Base-by-base conservation (phyloP, 1,140 invertebrate genomes). In the Oncopodura yosiiana region DNA sequence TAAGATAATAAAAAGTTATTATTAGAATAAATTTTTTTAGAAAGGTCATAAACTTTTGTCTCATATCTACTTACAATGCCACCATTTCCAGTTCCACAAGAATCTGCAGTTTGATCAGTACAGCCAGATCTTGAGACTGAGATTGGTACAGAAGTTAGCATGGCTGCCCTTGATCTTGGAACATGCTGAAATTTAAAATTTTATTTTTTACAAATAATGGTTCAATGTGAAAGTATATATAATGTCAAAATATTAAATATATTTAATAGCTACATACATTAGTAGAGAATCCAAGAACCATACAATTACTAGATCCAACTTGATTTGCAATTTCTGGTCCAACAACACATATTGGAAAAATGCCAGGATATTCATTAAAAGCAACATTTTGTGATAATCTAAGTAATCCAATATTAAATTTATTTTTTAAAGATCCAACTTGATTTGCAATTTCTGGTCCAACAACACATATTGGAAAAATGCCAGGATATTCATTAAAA, bases 281-380 rank as follows among this genome's bases (percentile, higher is more conserved):
- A 16, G 5, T 19, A 0, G 52, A 43, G 43, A 42, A 54, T 6
- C 43, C 43, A 37, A 54, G 32, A 8, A 37, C 32, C 2, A 12
- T 18, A 19, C 51, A 53, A 16, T 16, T 8, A 21, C 24, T 45
- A 23, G 41, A 21, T 3, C 29, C 37, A 18, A 41, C 18, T 19
- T 11, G 38, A 9, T 19, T 16, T 9, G 24, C 55, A 3, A 16
- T 3, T 2, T 26, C 23, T 11, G 27, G 5, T 6, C 30, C 21
- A n/a, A 56, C 51, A 5, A 44, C 14, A 29, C 46, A 56, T 9
- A 56, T 38, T 9, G 55, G 55, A 36, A 56, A 56, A 8, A 56
- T 51, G 19, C 36, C 21, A n/a, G 55, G 55, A 18, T 50, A 56
- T 2, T 19, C 4, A 26, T 50, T 32, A 45, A 56, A 56, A 23